Base-by-base conservation (phyloP, 2,113 vertebrate species). In the Larimichthys crocea region DNA sequence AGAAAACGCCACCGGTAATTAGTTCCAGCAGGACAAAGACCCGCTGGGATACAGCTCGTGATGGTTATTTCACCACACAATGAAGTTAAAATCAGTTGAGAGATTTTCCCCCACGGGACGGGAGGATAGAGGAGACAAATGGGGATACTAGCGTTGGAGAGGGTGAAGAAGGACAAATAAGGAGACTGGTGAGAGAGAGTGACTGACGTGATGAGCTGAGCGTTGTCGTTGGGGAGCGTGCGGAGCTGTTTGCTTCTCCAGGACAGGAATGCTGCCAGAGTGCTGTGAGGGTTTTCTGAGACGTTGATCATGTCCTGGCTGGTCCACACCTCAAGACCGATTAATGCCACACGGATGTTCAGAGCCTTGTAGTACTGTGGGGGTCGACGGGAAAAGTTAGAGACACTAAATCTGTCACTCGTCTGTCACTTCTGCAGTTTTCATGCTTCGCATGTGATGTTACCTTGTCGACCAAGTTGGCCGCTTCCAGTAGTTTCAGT, bases 401-500 rank as follows among this genome's bases (percentile, higher is more conserved):
- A 81, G 1, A 46, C 19, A 42, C 12, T 20, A 11, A 70, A 55
- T 24, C 35, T 40, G 7, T 10, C 2, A 61, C 24, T 17, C 6
- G 5, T 56, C 20, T 40, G 35, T 40, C 35, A 40, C 35, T 40
- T 75, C 53, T 60, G 56, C 49, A n/a, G 0, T 10, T 76, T 79
- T 46, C 1, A 16, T 1, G 4, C 20, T 62, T 63, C 10, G 71
- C 3, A 17, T 55, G 35, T 74, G 5, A 10, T 2, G 0, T 76
- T 91, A 99, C 98, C 97, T 99, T 99, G 94, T 99, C 98, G 59
- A 98, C 97, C 17, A 97, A 96, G 93, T 99, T 99, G 68, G 97
- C 97, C 6, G 96, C 96, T 82, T 99, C 98, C 82, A 97, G 87
- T 82, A 99, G 92, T 82, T 96, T 99, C 84, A 88, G 80, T 79